A percentile compares a stretch with the other conserved stretches of the same genome.
phyloP scores from a whole-genome alignment of 2,113 vertebrate species.

The Notarius quadriscutis region DNA sequence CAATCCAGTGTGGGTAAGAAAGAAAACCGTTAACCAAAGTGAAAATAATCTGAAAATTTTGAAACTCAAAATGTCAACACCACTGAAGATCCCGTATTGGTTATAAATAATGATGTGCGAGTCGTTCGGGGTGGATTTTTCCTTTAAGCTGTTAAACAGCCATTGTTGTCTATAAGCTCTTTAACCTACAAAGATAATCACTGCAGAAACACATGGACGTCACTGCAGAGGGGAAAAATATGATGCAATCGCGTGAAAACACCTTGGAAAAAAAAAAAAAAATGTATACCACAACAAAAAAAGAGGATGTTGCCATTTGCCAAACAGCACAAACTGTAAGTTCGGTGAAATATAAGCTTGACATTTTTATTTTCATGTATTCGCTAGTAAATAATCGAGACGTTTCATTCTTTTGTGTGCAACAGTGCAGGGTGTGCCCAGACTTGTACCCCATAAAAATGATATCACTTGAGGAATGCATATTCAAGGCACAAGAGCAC shows the following conservation, averaged over 20 bases:
- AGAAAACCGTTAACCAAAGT: neutral
- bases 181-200: neutral
- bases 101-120: neutral
- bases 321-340: constrained; percentile 5
- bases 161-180: neutral
- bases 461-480: constrained; percentile 37
- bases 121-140: neutral
- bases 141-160: neutral
- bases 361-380: neutral
- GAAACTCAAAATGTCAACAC: constrained; percentile 7
- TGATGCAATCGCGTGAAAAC: constrained; percentile 44
- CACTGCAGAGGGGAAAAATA: constrained; percentile 21
- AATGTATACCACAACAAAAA: constrained; percentile 26
- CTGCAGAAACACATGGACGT: constrained; percentile 38
- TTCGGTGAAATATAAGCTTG: neutral
- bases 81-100: neutral
- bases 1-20: neutral
- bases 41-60: neutral
- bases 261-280: neutral
- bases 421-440: constrained; percentile 8
- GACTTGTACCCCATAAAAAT: constrained; percentile 22
- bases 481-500: constrained; percentile 30
- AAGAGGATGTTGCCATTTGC: constrained; percentile 11
- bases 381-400: constrained; percentile 7
- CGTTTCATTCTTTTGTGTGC: neutral